Conservation (phyloP, 2,888 invertebrate species). For the Tachina fera region DNA sequence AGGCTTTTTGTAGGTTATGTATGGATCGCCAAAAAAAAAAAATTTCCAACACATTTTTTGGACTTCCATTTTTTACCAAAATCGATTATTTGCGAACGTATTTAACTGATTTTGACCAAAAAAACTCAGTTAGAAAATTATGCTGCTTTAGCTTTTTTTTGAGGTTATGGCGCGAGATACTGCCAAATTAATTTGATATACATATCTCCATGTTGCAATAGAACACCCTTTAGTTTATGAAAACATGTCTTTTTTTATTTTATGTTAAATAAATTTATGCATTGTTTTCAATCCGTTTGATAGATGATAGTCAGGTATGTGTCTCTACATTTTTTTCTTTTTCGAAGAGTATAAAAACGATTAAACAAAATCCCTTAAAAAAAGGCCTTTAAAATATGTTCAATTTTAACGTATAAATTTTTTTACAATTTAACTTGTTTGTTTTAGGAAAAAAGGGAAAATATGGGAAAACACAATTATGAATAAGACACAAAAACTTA, state of each 20-base stretch:
- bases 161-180: too few relatives aligned
- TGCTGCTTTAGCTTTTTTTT: too few relatives aligned
- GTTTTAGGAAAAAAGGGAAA: conserved; percentile 16
- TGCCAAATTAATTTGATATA: too few relatives aligned
- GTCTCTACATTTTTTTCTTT: conserved; percentile 1
- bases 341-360: conserved; percentile 36
- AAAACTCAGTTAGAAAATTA: too few relatives aligned
- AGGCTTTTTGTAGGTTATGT: too few relatives aligned
- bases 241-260: conserved; percentile 58
- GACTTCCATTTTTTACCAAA: too few relatives aligned
- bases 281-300: conserved; percentile 49
- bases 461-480: conserved; percentile 29
- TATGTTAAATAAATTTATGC: conserved; percentile 63
- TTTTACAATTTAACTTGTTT: conserved; percentile 31
- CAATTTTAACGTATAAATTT: conserved; percentile 45
- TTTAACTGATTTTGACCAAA: too few relatives aligned
- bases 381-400: not conserved
- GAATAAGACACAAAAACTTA: conserved; percentile 1
- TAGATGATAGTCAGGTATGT: conserved; percentile 36
- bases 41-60: too few relatives aligned
- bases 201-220: not conserved
- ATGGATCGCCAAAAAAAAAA: too few relatives aligned
- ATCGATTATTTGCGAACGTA: too few relatives aligned
- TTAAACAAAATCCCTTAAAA: conserved; percentile 52
- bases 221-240: conserved; percentile 20